Percentiles rank a stretch among this genome's conserved stretches.
phyloP scores from a whole-genome alignment of 2,888 invertebrate genomes.

The Tiliacea citrago region DNA sequence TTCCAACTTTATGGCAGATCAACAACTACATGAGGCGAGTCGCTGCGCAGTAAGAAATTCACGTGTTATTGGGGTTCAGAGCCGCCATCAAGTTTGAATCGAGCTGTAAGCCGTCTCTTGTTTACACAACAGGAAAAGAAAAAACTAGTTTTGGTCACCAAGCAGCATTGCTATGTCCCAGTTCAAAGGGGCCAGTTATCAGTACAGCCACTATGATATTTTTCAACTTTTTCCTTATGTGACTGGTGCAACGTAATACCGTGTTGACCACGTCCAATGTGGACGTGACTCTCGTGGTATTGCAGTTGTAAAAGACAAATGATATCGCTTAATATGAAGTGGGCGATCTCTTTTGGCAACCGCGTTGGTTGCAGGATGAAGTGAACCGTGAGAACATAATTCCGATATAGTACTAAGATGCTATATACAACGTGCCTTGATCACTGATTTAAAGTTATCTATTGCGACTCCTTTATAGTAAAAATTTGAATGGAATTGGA shows the following conservation, averaged over 20 bases:
- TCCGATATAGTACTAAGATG: not conserved
- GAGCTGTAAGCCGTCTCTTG: too few species aligned
- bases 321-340: constrained; percentile 14
- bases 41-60: too few species aligned
- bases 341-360: constrained; percentile 14
- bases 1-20: too few species aligned
- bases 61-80: too few species aligned
- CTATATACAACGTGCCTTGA: not conserved
- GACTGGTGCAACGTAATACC: not conserved
- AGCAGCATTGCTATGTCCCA: not conserved
- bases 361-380: not conserved
- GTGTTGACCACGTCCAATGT: not conserved
- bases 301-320: constrained; percentile 28
- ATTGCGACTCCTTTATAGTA: not conserved
- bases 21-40: too few species aligned
- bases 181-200: not conserved
- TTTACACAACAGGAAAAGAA: too few species aligned
- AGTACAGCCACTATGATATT: not conserved
- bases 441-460: not conserved
- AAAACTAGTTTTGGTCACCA: not conserved
- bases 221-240: not conserved
- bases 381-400: not conserved
- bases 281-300: constrained; percentile 17
- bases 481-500: too few species aligned
- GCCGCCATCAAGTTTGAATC: too few species aligned